Evolutionary conservation across 2,888 invertebrate genomes (phyloP).

Genomic region (Aquatica leii): DNA sequence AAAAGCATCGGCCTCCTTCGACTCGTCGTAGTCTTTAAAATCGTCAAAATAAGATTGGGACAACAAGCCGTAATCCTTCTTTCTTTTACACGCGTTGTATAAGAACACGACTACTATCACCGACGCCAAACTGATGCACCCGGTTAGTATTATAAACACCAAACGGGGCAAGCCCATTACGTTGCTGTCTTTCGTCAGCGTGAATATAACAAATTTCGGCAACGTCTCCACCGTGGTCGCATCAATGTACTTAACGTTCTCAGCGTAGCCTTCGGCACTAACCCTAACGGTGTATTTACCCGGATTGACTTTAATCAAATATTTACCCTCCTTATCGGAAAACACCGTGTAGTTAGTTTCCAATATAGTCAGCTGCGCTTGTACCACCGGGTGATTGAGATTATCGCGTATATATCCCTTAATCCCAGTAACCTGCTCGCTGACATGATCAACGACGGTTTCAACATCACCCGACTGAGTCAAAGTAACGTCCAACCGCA

Average conservation of each 20-base stretch:
- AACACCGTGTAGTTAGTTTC: conserved; percentile 58
- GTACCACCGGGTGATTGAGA: conserved; percentile 66
- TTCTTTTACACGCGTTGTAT: conserved; percentile 63
- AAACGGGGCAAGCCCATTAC: conserved; percentile 80
- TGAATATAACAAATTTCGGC: conserved; percentile 71
- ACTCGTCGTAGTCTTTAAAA: conserved; percentile 56
- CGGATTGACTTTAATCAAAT: conserved; percentile 61
- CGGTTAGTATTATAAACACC: conserved; percentile 77
- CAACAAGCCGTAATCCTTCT: conserved; percentile 66
- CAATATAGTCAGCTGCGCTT: conserved; percentile 63
- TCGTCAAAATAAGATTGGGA: conserved; percentile 64
- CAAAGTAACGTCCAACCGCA: conserved; percentile 20
- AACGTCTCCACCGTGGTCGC: conserved; percentile 56
- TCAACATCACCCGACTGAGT: not conserved
- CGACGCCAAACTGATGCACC: conserved; percentile 67
- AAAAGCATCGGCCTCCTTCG: conserved; percentile 63
- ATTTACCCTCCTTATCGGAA: conserved; percentile 62
- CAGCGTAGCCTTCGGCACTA: conserved; percentile 68
- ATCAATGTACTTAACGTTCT: conserved; percentile 61
- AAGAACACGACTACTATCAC: conserved; percentile 66
- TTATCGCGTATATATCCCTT: conserved; percentile 69
- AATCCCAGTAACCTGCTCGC: not conserved
- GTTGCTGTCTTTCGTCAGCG: conserved; percentile 70
- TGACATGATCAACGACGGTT: too few species aligned
- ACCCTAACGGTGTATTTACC: conserved; percentile 66